Base-by-base conservation (phyloP, 2,888 invertebrate species). In the Arrhopalites spinosus region DNA sequence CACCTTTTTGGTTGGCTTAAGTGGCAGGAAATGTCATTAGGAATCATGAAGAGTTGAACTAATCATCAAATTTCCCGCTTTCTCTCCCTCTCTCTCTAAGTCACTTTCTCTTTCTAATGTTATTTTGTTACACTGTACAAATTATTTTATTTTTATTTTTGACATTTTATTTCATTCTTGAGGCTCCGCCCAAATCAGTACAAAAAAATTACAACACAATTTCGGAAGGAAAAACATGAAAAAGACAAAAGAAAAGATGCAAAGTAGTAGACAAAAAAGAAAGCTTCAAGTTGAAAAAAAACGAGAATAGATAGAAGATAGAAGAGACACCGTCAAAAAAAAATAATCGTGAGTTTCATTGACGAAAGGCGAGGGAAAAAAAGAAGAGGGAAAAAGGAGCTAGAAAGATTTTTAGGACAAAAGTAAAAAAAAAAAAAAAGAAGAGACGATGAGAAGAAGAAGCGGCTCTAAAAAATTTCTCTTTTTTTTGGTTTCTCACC, bases 401-500 rank as follows among this genome's bases (percentile, higher is more conserved):
- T 50, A 5, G 17, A 50, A n/a, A 17, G 8, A 50, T 50, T n/a
- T 50, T 17, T 50, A 66, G 36, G 66, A 43, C 66, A 66, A 29
- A 27, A 30, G n/a, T n/a, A 43, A 43, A 66, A 20, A 15, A 36
- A 20, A 11, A 43, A 29, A 43, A 20, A 15, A 36, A 20, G 20
- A 43, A 29, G 66, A 30, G 43, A 45, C 66, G 59, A 59, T 59
- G 50, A 50, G 50, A 59, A 66, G 66, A 45, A 66, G 43, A 36
- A 66, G 29, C 36, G 66, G 43, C 17, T 36, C 64, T 53, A 20
- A 64, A 36, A 17, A 64, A 36, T 43, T 43, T 30, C n/a, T 36
- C 20, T 20, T 17, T 64, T 66, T 66, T 66, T 64, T 43, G n/a
- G 36, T 66, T 66, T 66, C 45, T 66, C 66, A 66, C 66, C 66